Conservation (phyloP, 2,888 invertebrate genomes). For the Drosophila crucigera region DNA sequence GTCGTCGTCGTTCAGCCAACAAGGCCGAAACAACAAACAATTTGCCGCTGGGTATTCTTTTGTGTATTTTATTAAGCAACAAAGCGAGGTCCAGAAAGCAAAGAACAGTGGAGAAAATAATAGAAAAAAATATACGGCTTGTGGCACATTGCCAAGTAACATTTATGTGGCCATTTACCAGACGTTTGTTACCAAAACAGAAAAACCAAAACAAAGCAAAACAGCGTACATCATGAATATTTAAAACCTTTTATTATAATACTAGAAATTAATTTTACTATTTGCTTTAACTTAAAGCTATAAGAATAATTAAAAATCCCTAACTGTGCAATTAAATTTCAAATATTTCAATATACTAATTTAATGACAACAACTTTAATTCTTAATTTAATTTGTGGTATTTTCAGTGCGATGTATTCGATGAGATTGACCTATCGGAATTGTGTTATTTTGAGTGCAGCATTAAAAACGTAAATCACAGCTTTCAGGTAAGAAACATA, state of each 20-base stretch:
- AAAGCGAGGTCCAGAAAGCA: conserved; percentile 44
- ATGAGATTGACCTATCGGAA: conserved; percentile 94
- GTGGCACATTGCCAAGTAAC: conserved; percentile 54
- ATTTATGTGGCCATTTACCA: conserved; percentile 33
- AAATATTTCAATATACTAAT: no score
- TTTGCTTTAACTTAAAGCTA: neutral
- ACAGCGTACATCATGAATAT: neutral
- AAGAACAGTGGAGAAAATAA: conserved; percentile 1
- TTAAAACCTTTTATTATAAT: neutral
- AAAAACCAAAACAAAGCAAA: conserved; percentile 12
- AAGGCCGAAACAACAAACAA: conserved; percentile 52
- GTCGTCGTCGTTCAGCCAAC: conserved; percentile 25
- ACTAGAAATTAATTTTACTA: neutral
- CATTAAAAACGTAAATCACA: conserved; percentile 94
- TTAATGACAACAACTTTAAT: conserved; percentile 5
- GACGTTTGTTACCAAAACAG: conserved; percentile 17
- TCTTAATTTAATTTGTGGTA: neutral
- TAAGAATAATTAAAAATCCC: no score
- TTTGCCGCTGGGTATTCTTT: conserved; percentile 62
- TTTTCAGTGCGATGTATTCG: conserved; percentile 93
- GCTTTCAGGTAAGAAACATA: conserved; percentile 90
- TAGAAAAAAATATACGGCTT: conserved; percentile 15
- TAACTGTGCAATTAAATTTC: neutral
- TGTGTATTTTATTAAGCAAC: conserved; percentile 58
- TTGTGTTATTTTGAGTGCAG: conserved; percentile 95